Conservation (phyloP, 2,797 vertebrate genomes). For the Carapus acus region DNA sequence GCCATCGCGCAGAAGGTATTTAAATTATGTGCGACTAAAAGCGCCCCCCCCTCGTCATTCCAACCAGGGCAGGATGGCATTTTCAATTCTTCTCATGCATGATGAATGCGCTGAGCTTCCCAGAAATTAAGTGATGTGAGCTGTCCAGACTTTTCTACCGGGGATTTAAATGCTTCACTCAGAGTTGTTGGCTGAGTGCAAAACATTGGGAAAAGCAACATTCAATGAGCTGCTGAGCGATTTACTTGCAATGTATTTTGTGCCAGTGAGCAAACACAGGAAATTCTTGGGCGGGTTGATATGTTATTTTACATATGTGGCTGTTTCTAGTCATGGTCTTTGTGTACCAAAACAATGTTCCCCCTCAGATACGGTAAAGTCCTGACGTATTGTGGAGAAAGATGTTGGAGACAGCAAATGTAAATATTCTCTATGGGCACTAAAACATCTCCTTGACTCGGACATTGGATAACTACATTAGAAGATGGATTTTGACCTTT, state of each 20-base stretch:
- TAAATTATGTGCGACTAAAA: slow-evolving; percentile 32
- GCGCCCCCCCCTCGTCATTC: slow-evolving; percentile 20
- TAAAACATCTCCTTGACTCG: neutral
- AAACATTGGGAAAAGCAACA: slow-evolving; percentile 9
- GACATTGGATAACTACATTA: neutral
- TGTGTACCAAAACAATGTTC: neutral
- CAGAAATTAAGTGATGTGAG: slow-evolving; percentile 21
- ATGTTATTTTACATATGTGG: neutral
- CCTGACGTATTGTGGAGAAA: neutral
- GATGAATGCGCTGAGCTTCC: slow-evolving; percentile 2
- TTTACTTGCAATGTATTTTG: slow-evolving; percentile 21
- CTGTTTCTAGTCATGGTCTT: neutral
- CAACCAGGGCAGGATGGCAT: slow-evolving; percentile 1
- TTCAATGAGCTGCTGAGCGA: too few species aligned
- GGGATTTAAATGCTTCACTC: slow-evolving; percentile 35
- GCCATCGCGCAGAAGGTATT: slow-evolving; percentile 35
- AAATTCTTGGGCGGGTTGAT: slow-evolving; percentile 17
- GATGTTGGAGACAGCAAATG: neutral
- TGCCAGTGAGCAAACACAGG: slow-evolving; percentile 13
- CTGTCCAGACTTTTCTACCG: slow-evolving; percentile 19
- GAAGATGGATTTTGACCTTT: slow-evolving; percentile 12
- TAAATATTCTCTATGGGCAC: neutral
- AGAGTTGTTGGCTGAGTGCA: slow-evolving; percentile 21
- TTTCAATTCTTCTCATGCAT: slow-evolving; percentile 11
- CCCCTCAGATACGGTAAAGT: neutral